These are phyloP conservation scores for Cololabis saira DNA, from an alignment of 2,113 vertebrate genomes.

Conservation along the genomic window DNA sequence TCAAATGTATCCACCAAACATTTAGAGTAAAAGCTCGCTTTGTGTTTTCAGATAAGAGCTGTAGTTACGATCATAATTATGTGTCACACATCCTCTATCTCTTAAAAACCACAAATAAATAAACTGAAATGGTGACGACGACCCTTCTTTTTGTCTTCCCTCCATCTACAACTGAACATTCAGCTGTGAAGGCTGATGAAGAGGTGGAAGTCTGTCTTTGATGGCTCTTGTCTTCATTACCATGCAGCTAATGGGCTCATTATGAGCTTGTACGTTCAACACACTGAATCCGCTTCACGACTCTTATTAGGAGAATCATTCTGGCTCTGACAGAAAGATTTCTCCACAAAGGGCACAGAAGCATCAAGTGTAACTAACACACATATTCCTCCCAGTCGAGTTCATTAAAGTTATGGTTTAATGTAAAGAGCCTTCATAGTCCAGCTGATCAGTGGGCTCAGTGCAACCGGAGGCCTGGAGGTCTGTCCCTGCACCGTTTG, in stretches of 20 bases:
- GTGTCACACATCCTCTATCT: not conserved
- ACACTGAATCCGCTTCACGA: not conserved
- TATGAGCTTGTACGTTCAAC: constrained; percentile 5
- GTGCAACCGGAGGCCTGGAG: constrained; percentile 11
- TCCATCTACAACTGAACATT: constrained; percentile 1
- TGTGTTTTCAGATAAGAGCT: too few species aligned
- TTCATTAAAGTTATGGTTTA: constrained; percentile 23
- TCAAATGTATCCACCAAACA: too few species aligned
- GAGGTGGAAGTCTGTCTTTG: constrained; percentile 5
- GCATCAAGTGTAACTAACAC: not conserved
- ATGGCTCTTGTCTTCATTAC: constrained; percentile 10
- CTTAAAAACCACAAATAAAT: not conserved
- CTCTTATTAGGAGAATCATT: constrained; percentile 26
- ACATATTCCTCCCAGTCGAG: not conserved
- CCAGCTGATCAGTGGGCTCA: constrained; percentile 60
- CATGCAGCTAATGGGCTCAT: constrained; percentile 17
- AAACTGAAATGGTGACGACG: not conserved
- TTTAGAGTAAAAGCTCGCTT: too few species aligned
- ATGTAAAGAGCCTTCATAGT: constrained; percentile 48
- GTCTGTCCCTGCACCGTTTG: too few species aligned
- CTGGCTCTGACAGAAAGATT: constrained; percentile 15
- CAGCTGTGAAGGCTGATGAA: constrained; percentile 6
- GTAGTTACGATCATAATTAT: not conserved
- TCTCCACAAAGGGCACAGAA: constrained; percentile 22
- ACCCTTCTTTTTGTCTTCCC: not conserved